Evolutionary conservation across 1,140 invertebrate species (phyloP).

Genomic region (Diprion similis): DNA sequence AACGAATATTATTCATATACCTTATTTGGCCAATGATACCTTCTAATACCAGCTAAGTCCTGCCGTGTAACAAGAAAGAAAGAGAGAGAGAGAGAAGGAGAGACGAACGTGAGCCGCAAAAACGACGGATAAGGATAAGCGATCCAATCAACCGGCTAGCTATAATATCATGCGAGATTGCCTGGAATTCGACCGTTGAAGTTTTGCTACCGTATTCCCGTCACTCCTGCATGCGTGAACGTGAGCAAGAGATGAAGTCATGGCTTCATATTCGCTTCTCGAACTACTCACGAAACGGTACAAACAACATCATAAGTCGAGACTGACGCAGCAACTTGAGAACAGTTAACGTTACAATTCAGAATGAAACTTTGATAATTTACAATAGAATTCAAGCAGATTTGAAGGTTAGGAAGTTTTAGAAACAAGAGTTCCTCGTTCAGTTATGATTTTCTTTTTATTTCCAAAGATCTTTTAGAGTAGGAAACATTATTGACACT

Average conservation of each 20-base stretch:
- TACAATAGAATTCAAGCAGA: no score
- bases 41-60: constrained; percentile 47
- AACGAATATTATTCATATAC: constrained; percentile 45
- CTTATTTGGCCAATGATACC: constrained; percentile 61
- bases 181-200: constrained; percentile 36
- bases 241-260: no score
- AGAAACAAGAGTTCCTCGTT: not conserved
- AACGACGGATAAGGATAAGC: constrained; percentile 60
- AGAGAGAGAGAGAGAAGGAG: constrained; percentile 24
- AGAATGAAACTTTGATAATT: no score
- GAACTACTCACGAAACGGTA: no score
- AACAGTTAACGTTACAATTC: no score
- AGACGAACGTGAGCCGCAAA: constrained; percentile 42
- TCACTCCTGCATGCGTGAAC: no score
- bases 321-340: no score
- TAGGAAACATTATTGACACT: not conserved
- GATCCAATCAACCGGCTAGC: constrained; percentile 59
- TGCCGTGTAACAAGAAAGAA: constrained; percentile 21
- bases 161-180: constrained; percentile 58
- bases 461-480: not conserved
- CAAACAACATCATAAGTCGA: no score
- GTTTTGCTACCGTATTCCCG: not conserved
- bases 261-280: no score
- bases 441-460: not conserved
- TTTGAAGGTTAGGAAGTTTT: no score